These are phyloP conservation scores for Leucophora obtusa DNA, from an alignment of 2,888 invertebrate genomes.

Conservation along the genomic window DNA sequence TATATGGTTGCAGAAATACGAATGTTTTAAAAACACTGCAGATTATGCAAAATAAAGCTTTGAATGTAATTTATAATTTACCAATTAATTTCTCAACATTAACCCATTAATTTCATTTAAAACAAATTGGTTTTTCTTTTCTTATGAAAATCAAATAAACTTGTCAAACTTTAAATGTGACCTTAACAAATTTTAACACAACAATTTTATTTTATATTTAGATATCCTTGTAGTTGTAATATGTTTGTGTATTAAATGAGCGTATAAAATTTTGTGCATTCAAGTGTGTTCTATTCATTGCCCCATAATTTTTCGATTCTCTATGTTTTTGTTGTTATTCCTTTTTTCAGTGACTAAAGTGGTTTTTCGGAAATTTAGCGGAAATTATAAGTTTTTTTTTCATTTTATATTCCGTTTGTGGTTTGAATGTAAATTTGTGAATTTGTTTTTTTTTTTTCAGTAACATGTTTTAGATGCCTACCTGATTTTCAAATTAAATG, in stretches of 20 bases:
- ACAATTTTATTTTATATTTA: neutral
- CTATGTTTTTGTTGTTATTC: slow-evolving; percentile 9
- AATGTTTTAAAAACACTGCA: no score
- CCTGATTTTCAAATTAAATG: neutral
- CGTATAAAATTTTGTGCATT: slow-evolving; percentile 42
- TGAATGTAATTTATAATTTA: no score
- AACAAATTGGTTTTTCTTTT: no score
- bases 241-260: slow-evolving; percentile 42
- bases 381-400: slow-evolving; percentile 42
- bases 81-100: no score
- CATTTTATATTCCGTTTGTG: slow-evolving; percentile 32
- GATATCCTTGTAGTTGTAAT: slow-evolving; percentile 8
- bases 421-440: slow-evolving; percentile 49
- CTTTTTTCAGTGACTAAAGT: slow-evolving; percentile 28
- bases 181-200: neutral
- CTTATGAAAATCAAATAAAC: no score
- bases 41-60: no score
- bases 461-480: slow-evolving; percentile 12
- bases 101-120: no score
- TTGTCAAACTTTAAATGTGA: no score
- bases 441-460: slow-evolving; percentile 3
- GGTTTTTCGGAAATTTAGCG: slow-evolving; percentile 48
- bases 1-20: no score
- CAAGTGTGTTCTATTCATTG: slow-evolving; percentile 51
- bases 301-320: slow-evolving; percentile 51